Base-by-base conservation (phyloP, 2,797 vertebrate species). In the Pelochelys cantorii region DNA sequence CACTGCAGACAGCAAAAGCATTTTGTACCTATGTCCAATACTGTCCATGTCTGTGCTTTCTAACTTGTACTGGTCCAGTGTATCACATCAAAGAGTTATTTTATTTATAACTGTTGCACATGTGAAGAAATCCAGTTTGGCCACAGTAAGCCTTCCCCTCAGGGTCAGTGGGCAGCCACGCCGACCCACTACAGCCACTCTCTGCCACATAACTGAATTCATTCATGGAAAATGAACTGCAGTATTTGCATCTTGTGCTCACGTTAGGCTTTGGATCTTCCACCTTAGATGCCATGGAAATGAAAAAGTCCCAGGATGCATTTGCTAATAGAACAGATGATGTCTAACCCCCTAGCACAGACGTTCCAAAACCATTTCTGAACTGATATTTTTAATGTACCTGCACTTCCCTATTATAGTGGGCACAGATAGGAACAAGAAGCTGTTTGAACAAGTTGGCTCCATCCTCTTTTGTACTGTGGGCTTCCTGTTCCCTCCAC, bases 41-140 rank as follows among this genome's bases (percentile, higher is more conserved):
- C 34, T 54, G 52, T 55, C 11, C 65, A 25, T 34, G 27, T 37
- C 62, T 81, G 31, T n/a, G n/a, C 59, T 23, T 83, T 65, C 20
- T 65, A 52, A 68, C 86, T 93, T 62, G 83, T 18, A 87, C 29
- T 31, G 79, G 8, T 0, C 60, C 37, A 0, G 18, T 3, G 1
- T 87, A 74, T 7, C 1, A 1, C 7, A 54, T 37, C 54, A 79
- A 2, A 59, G 25, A 85, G 79, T 68, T 54, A 74, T 88, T 77
- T 77, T 10, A 37, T 0, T 0, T 65, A 59, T 1, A 0, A 57
- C n/a, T 2, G 1, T 1, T 2, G 27, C 62, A 79, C 0, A 0
- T 0, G 34, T 62, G 53, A 1, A 5, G 62, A 84, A 31, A 84
- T 54, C 48, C 17, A 29, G 42, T 34, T 77, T 48, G 59, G 37